Percentiles rank a stretch among this genome's conserved stretches.
phyloP scores from a whole-genome alignment of 2,888 invertebrate genomes.

The Syritta pipiens region DNA sequence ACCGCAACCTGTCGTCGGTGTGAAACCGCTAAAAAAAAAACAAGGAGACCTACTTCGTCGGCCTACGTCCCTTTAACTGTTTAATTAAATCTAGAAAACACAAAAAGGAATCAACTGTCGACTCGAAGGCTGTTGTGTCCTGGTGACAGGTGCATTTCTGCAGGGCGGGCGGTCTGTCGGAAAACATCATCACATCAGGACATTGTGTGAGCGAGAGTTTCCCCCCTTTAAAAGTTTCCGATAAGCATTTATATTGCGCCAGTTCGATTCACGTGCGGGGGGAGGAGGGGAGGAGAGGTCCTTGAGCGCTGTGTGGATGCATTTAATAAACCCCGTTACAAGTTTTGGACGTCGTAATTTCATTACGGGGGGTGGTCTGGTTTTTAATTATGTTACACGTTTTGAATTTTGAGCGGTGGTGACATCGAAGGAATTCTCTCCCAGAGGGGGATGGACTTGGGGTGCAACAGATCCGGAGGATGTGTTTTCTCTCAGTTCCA shows the following conservation, averaged over 20 bases:
- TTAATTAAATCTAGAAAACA: slow-evolving; percentile 48
- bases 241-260: not conserved
- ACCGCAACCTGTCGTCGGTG: too few relatives aligned
- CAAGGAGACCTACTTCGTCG: too few relatives aligned
- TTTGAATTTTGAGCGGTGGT: too few relatives aligned
- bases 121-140: too few relatives aligned
- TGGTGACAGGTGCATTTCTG: slow-evolving; percentile 29
- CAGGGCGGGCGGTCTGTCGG: not conserved
- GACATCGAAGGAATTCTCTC: too few relatives aligned
- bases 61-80: slow-evolving; percentile 19
- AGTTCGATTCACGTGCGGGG: slow-evolving; percentile 11
- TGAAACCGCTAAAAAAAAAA: too few relatives aligned
- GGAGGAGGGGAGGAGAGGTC: not conserved
- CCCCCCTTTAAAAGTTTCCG: slow-evolving; percentile 22
- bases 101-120: not conserved
- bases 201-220: slow-evolving; percentile 6
- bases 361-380: too few relatives aligned
- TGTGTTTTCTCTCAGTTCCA: too few relatives aligned
- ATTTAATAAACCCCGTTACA: slow-evolving; percentile 28
- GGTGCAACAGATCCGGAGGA: too few relatives aligned
- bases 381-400: too few relatives aligned
- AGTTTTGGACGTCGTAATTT: slow-evolving; percentile 25
- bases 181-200: slow-evolving; percentile 15
- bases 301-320: slow-evolving; percentile 33
- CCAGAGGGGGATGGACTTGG: too few relatives aligned